Conservation (phyloP, 2,113 vertebrate genomes). For the Crotalus helleri region DNA sequence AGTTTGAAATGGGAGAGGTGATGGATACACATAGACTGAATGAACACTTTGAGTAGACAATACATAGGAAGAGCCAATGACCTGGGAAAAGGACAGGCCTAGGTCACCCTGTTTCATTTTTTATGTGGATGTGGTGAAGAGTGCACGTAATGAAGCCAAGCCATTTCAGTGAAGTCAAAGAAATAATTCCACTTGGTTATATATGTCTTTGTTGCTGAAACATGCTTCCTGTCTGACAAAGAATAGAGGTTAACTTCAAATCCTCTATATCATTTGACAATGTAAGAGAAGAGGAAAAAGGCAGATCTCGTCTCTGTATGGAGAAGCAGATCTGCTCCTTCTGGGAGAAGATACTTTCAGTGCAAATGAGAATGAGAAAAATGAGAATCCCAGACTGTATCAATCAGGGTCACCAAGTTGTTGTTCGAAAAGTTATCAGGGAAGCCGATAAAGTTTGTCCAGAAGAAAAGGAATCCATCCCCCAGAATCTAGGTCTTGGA, state of each 20-base stretch:
- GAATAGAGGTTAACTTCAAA: not conserved
- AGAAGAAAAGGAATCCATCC: not conserved
- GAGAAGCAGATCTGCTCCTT: not conserved
- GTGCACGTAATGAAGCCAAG: not conserved
- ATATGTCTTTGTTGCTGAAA: not conserved
- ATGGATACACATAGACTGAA: not conserved
- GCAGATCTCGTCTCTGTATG: not conserved
- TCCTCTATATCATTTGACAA: not conserved
- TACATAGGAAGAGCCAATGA: not conserved
- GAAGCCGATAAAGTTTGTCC: not conserved
- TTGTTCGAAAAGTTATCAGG: not conserved
- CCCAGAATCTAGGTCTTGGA: not conserved
- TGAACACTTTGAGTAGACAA: not conserved
- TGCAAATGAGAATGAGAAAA: not conserved
- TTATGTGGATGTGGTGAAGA: not conserved
- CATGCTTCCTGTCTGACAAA: not conserved
- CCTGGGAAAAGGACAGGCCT: not conserved
- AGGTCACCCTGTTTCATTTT: not conserved
- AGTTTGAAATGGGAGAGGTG: not conserved
- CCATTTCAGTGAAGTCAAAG: not conserved
- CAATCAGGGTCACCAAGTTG: not conserved
- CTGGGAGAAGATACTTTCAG: not conserved
- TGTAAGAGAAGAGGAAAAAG: not conserved
- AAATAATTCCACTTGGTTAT: not conserved
- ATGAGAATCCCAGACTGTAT: not conserved